Evolutionary conservation across 2,113 vertebrate species (phyloP).

Genomic region (Cyprinodon brontotheroides): DNA sequence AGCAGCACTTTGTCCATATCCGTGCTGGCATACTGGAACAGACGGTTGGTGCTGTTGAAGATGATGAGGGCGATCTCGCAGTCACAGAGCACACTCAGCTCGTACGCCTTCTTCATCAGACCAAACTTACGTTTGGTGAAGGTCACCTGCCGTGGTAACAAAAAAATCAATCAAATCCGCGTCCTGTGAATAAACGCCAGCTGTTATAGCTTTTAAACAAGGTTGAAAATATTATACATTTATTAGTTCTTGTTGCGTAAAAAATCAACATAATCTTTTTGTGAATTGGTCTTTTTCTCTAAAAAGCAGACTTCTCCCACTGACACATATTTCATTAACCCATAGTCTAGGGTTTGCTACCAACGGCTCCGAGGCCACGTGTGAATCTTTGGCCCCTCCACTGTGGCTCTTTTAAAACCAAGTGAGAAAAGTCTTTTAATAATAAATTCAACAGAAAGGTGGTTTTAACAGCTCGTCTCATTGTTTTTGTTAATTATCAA

Average conservation of each 20-base stretch:
- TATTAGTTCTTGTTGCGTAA: neutral
- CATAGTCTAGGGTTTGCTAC: too few species aligned
- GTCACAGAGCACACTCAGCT: slow-evolving; percentile 96
- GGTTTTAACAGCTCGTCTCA: neutral
- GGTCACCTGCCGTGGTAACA: slow-evolving; percentile 81
- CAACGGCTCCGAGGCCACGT: too few species aligned
- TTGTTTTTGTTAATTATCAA: neutral
- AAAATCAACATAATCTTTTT: too few species aligned
- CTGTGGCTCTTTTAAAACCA: too few species aligned
- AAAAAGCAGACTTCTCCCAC: too few species aligned
- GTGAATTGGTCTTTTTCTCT: too few species aligned
- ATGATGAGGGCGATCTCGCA: slow-evolving; percentile 98
- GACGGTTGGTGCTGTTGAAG: slow-evolving; percentile 95
- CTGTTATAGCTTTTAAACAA: neutral
- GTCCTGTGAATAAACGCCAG: neutral
- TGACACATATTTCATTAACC: too few species aligned
- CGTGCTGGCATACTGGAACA: slow-evolving; percentile 97
- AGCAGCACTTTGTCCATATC: slow-evolving; percentile 96
- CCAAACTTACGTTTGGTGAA: slow-evolving; percentile 97
- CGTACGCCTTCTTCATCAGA: slow-evolving; percentile 97
- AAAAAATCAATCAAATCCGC: neutral
- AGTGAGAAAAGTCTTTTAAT: too few species aligned
- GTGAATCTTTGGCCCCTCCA: too few species aligned
- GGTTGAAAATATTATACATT: neutral
- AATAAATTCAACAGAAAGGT: too few species aligned